phyloP scores from a whole-genome alignment of 2,113 vertebrate species.

The Gavia stellata region DNA sequence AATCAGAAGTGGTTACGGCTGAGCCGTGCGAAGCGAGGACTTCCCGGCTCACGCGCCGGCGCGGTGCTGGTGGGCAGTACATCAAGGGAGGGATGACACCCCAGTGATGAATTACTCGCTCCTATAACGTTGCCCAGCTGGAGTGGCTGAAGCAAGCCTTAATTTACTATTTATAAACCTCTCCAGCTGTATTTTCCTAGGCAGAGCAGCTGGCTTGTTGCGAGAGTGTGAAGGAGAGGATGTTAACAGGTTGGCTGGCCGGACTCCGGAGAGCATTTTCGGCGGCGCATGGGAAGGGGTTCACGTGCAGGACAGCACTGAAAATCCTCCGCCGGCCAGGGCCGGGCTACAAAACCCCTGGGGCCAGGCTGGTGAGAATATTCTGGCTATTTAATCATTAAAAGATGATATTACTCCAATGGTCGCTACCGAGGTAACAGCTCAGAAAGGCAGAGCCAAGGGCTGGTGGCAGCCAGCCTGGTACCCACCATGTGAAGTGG shows the following conservation, averaged over 20 bases:
- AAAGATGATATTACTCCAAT: background rate
- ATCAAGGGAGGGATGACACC: conserved; percentile 20
- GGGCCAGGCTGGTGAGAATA: background rate
- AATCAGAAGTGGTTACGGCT: background rate
- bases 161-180: conserved; percentile 70
- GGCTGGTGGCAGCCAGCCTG: background rate
- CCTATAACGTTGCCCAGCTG: conserved; percentile 44
- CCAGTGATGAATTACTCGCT: conserved; percentile 38
- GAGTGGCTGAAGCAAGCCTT: conserved; percentile 54
- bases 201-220: conserved; percentile 61
- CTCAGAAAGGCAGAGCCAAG: background rate
- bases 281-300: background rate
- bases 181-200: conserved; percentile 66
- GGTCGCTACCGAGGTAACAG: background rate
- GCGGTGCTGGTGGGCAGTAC: conserved; percentile 13
- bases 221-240: conserved; percentile 65
- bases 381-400: background rate
- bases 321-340: background rate
- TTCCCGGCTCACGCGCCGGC: background rate
- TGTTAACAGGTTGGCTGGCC: conserved; percentile 67
- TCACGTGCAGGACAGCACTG: conserved; percentile 12
- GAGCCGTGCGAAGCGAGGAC: accelerated
- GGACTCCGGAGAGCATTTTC: background rate
- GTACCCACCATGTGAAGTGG: background rate
- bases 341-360: accelerated